Percentiles rank a stretch among this genome's conserved stretches.
Evolutionary conservation across 2,888 invertebrate genomes (phyloP).

Genomic region (Drosophila recens): DNA sequence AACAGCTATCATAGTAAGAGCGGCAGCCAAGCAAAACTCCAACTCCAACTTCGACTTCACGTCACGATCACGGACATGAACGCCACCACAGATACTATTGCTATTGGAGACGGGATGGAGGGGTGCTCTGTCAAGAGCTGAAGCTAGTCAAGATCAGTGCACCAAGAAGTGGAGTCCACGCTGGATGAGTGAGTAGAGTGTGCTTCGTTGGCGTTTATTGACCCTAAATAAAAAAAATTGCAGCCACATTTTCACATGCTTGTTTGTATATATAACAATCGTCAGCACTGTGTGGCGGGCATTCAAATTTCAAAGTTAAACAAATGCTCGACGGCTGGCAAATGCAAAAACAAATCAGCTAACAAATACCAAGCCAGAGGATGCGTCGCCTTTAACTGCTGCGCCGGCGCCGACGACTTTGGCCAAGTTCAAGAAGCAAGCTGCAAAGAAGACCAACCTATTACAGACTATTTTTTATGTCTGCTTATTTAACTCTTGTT

Average conservation of each 20-base stretch:
- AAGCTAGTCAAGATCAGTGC: conserved; percentile 41
- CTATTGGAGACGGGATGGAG: background rate
- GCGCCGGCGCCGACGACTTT: conserved; percentile 51
- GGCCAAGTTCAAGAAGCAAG: conserved; percentile 72
- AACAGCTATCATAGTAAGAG: conserved; percentile 22
- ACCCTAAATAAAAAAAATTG: conserved; percentile 77
- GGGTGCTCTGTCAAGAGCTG: conserved; percentile 5
- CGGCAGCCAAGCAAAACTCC: conserved; percentile 46
- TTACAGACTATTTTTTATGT: conserved; percentile 13
- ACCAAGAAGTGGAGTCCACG: conserved; percentile 10
- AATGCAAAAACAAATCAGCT: conserved; percentile 46
- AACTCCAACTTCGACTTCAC: conserved; percentile 41
- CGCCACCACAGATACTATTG: conserved; percentile 3
- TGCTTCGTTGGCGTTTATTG: conserved; percentile 76
- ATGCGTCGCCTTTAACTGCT: conserved; percentile 17
- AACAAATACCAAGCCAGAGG: conserved; percentile 38
- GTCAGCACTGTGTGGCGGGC: conserved; percentile 44
- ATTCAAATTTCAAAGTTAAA: conserved; percentile 71
- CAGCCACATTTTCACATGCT: conserved; percentile 47
- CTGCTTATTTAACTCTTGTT: conserved; percentile 20
- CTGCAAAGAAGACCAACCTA: conserved; percentile 29
- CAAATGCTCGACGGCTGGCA: conserved; percentile 28
- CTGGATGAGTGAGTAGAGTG: conserved; percentile 52
- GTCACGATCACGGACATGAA: conserved; percentile 55
- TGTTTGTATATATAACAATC: conserved; percentile 53